phyloP scores from a whole-genome alignment of 1,140 invertebrate species.

The Heterodera schachtii region DNA sequence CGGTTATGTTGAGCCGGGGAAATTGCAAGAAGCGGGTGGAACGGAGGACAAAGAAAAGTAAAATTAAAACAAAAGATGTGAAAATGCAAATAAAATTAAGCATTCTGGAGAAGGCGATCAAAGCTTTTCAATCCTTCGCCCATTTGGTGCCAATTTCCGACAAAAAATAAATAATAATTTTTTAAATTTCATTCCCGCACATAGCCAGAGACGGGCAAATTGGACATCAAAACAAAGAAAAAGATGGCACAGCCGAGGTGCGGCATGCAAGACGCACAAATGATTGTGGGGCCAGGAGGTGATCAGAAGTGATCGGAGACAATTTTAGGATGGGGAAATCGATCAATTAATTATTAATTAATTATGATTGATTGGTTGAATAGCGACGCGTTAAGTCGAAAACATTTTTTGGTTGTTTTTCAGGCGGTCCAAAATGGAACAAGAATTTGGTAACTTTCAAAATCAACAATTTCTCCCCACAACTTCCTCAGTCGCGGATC shows the following conservation, averaged over 20 bases:
- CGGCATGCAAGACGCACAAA: slow-evolving; percentile 58
- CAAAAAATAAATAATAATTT: slow-evolving; percentile 47
- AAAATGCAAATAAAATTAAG: slow-evolving; percentile 15
- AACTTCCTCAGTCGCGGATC: slow-evolving; percentile 51
- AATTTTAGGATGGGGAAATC: too few relatives aligned
- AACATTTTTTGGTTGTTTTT: neutral
- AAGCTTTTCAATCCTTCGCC: neutral
- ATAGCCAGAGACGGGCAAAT: slow-evolving; percentile 47
- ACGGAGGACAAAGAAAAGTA: slow-evolving; percentile 21
- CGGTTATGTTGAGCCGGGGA: slow-evolving; percentile 56
- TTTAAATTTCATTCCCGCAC: slow-evolving; percentile 63
- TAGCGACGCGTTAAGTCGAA: too few relatives aligned
- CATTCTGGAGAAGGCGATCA: neutral
- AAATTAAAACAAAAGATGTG: slow-evolving; percentile 8
- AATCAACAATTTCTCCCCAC: slow-evolving; percentile 55
- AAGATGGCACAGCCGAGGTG: slow-evolving; percentile 63
- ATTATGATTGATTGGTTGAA: too few relatives aligned
- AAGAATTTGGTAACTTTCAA: slow-evolving; percentile 61
- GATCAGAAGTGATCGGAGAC: neutral
- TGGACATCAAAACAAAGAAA: slow-evolving; percentile 58
- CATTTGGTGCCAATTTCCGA: slow-evolving; percentile 15
- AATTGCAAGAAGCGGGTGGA: slow-evolving; percentile 2
- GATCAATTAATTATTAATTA: too few relatives aligned
- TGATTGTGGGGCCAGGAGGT: slow-evolving; percentile 49
- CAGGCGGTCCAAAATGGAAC: slow-evolving; percentile 51